Conservation (phyloP, 1,140 invertebrate species). For the Reticulitermes speratus region DNA sequence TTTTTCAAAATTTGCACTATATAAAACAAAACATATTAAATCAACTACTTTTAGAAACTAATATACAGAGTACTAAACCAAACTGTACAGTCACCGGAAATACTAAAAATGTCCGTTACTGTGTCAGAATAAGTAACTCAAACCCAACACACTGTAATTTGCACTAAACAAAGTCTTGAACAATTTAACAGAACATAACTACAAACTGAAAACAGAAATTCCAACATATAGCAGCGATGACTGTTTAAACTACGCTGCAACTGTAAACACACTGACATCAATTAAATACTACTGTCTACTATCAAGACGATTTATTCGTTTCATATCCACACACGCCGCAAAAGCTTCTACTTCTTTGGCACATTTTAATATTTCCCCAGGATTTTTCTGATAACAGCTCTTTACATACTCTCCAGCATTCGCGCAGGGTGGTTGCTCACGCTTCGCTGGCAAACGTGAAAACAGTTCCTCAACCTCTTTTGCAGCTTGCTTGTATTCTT, state of each 20-base stretch:
- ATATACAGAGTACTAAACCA: no score
- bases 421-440: conserved; percentile 25
- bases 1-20: no score
- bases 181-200: not conserved
- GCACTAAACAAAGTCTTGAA: no score
- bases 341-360: conserved; percentile 33
- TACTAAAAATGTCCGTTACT: no score
- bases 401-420: conserved; percentile 22
- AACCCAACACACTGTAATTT: no score
- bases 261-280: not conserved
- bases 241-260: not conserved
- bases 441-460: conserved; percentile 22
- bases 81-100: no score
- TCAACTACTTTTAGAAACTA: no score
- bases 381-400: conserved; percentile 32
- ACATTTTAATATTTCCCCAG: conserved; percentile 32
- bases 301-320: conserved; percentile 14
- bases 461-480: conserved; percentile 31
- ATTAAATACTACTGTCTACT: not conserved
- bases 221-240: not conserved
- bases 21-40: no score
- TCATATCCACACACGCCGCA: conserved; percentile 32
- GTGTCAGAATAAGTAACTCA: no score
- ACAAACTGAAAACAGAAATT: not conserved
- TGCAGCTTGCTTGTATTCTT: conserved; percentile 31